These are phyloP conservation scores for Dromococcyx pavoninus DNA, from an alignment of 2,797 vertebrate species.

Conservation along the genomic window DNA sequence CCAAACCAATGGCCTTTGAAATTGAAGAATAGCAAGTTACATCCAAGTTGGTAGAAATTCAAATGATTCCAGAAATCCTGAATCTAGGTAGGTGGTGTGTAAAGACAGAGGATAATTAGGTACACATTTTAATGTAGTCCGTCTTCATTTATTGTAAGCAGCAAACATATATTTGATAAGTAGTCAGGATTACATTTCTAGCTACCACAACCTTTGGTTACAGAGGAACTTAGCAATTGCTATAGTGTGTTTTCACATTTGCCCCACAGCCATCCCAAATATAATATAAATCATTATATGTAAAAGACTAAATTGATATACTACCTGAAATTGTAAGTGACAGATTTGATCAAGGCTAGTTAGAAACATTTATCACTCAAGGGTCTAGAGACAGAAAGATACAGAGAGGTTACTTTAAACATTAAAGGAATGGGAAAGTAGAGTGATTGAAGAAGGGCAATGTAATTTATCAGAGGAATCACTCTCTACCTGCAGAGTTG, in stretches of 20 bases:
- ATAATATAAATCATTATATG: constrained; percentile 70
- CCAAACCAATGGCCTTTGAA: constrained; percentile 71
- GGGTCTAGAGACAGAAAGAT: constrained; percentile 73
- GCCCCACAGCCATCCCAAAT: constrained; percentile 59
- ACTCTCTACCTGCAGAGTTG: constrained; percentile 81
- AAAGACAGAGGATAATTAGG: constrained; percentile 52
- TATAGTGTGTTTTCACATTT: constrained; percentile 55
- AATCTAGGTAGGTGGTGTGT: constrained; percentile 49
- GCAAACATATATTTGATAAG: constrained; percentile 52
- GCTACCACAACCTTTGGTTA: constrained; percentile 36
- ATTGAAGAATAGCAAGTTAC: constrained; percentile 66
- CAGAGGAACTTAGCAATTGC: constrained; percentile 51
- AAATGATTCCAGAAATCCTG: constrained; percentile 37
- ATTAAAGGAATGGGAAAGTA: constrained; percentile 69
- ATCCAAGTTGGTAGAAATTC: constrained; percentile 62
- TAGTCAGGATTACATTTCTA: constrained; percentile 67
- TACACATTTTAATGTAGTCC: constrained; percentile 25
- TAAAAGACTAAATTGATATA: constrained; percentile 73
- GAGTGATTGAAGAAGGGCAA: constrained; percentile 76
- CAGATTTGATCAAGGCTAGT: constrained; percentile 78
- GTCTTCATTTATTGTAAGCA: constrained; percentile 39
- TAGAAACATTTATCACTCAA: constrained; percentile 76
- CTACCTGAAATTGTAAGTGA: constrained; percentile 75
- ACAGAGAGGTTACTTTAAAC: constrained; percentile 72
- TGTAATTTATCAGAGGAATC: constrained; percentile 83